Conservation (phyloP, 2,797 vertebrate genomes). For the Protonibea diacanthus region DNA sequence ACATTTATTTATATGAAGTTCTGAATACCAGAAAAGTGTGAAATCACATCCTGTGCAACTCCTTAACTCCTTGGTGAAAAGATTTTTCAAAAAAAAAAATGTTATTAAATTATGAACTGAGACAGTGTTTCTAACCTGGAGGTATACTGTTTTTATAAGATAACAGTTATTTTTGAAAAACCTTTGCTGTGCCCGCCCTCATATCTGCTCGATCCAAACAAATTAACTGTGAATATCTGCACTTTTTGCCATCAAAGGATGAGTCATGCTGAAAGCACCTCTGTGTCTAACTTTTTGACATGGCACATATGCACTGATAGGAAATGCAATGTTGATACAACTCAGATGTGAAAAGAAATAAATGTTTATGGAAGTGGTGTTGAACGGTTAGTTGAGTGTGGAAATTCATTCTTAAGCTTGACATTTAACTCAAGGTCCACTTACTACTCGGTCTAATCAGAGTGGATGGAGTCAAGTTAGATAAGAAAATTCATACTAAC, state of each 20-base stretch:
- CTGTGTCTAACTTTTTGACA: slow-evolving; percentile 21
- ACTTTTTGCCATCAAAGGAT: slow-evolving; percentile 49
- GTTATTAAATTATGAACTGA: slow-evolving; percentile 16
- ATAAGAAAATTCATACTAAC: no score
- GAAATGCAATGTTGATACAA: slow-evolving; percentile 5
- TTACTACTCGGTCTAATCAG: not conserved
- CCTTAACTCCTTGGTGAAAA: slow-evolving; percentile 2
- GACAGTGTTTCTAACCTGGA: slow-evolving; percentile 29
- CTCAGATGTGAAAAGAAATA: not conserved
- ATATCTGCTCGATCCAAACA: slow-evolving; percentile 24
- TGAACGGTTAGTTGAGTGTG: not conserved
- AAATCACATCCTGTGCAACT: slow-evolving; percentile 2
- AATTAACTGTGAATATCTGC: slow-evolving; percentile 52
- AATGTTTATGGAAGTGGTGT: not conserved
- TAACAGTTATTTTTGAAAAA: slow-evolving; percentile 40
- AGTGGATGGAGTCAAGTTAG: not conserved
- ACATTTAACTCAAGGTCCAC: not conserved
- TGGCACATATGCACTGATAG: slow-evolving; percentile 2
- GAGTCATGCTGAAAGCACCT: slow-evolving; percentile 32
- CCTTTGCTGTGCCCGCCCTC: slow-evolving; percentile 46
- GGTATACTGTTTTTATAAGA: slow-evolving; percentile 39
- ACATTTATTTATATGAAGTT: slow-evolving; percentile 6
- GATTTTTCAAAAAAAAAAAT: not conserved
- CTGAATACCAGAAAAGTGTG: slow-evolving; percentile 9
- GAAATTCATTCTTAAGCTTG: not conserved